Percentiles rank a stretch among this genome's conserved stretches.
phyloP scores from a whole-genome alignment of 2,797 vertebrate genomes.

The Molossus alvarezi region DNA sequence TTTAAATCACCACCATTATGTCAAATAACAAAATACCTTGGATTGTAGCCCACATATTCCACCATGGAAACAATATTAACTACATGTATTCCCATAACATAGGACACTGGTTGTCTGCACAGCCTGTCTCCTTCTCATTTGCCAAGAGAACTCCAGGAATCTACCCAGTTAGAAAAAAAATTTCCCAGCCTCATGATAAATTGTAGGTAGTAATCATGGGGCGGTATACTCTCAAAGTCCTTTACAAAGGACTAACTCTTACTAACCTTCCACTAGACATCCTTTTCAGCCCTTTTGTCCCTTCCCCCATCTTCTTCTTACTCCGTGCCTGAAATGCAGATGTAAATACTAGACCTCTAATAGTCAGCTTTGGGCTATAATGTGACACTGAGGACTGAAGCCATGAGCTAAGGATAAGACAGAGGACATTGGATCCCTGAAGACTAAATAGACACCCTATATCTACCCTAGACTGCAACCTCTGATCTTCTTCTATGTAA shows the following conservation, averaged over 20 bases:
- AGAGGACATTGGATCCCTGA: neutral
- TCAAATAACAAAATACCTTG: neutral
- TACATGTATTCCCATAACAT: neutral
- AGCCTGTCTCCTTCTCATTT: neutral
- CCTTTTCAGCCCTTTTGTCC: neutral
- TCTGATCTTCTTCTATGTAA: constrained; percentile 27
- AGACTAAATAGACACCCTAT: neutral
- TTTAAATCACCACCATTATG: neutral
- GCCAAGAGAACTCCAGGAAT: neutral
- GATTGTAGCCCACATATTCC: neutral
- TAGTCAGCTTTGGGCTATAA: neutral
- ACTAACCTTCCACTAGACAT: neutral
- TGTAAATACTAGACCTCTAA: neutral
- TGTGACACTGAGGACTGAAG: neutral
- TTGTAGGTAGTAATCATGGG: neutral
- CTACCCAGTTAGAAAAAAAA: neutral
- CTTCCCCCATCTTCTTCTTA: neutral
- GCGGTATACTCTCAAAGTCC: neutral
- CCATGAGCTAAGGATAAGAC: neutral
- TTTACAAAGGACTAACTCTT: neutral
- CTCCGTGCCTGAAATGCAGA: neutral
- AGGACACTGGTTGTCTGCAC: neutral
- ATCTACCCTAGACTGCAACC: neutral
- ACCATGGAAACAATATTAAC: neutral
- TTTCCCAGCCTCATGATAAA: neutral